These are phyloP conservation scores for Tapirus terrestris DNA, from an alignment of 2,113 vertebrate genomes.

Conservation along the genomic window DNA sequence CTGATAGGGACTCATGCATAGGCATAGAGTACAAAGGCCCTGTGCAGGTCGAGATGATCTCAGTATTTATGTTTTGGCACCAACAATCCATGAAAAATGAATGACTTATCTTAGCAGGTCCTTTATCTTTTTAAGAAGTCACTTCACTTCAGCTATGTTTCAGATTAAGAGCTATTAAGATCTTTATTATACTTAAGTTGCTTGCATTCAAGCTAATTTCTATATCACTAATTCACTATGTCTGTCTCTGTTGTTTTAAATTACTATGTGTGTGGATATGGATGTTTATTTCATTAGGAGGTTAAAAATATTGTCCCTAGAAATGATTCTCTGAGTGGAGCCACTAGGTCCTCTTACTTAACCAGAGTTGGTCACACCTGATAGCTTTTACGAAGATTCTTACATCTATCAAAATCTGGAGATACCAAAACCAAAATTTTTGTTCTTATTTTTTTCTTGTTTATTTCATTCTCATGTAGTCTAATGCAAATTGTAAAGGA, in stretches of 20 bases:
- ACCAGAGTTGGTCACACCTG: not conserved
- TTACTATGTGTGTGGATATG: not conserved
- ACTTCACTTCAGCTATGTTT: conserved; percentile 52
- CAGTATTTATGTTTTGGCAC: conserved; percentile 68
- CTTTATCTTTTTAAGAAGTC: conserved; percentile 43
- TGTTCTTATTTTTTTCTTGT: not conserved
- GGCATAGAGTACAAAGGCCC: conserved; percentile 48
- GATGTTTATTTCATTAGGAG: conserved; percentile 1
- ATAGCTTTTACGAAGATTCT: not conserved
- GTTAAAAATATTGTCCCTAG: not conserved
- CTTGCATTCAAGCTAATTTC: not conserved
- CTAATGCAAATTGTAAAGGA: not conserved
- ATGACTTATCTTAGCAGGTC: conserved; percentile 39
- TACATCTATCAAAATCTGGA: not conserved
- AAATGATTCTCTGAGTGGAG: not conserved
- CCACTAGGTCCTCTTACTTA: not conserved
- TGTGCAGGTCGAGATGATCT: conserved; percentile 46
- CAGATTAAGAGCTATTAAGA: conserved; percentile 15
- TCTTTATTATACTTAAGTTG: not conserved
- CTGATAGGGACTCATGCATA: conserved; percentile 53
- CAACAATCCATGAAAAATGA: conserved; percentile 65
- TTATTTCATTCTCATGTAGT: not conserved
- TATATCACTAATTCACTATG: not conserved
- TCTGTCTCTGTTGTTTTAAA: conserved; percentile 53
- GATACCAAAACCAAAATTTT: not conserved